phyloP scores from a whole-genome alignment of 2,797 vertebrate genomes.

The Rhinoraja longicauda region DNA sequence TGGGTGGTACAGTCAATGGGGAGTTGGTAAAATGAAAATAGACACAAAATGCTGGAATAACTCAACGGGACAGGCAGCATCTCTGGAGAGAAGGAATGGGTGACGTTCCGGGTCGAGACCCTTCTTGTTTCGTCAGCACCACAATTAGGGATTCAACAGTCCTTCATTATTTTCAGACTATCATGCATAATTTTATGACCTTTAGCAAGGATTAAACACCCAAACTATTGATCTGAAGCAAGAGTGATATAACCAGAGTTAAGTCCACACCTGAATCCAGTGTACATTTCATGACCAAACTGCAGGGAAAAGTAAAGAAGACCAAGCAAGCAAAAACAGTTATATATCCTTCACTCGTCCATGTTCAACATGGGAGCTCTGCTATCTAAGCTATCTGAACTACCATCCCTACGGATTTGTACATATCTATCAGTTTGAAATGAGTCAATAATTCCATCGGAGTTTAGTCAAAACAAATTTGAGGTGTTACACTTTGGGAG shows the following conservation, averaged over 20 bases:
- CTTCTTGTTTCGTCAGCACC: background rate
- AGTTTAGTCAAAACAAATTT: too few relatives aligned
- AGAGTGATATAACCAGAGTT: background rate
- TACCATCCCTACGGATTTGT: background rate
- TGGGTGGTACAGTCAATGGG: too few relatives aligned
- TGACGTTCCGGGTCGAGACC: too few relatives aligned
- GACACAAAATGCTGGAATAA: too few relatives aligned
- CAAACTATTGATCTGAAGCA: background rate
- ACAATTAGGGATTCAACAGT: background rate
- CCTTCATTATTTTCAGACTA: background rate
- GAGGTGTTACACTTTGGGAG: too few relatives aligned
- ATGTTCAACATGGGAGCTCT: background rate
- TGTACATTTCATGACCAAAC: background rate
- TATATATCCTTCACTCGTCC: background rate
- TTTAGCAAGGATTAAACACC: background rate
- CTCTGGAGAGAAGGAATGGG: too few relatives aligned
- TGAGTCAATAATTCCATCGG: background rate
- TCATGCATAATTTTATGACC: background rate
- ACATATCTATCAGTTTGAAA: background rate
- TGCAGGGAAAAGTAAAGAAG: background rate
- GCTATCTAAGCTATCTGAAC: background rate
- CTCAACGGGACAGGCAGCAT: too few relatives aligned
- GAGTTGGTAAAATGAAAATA: too few relatives aligned
- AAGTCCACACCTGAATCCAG: background rate
- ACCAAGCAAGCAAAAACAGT: background rate